These are phyloP conservation scores for Odocoileus hemionus DNA, from an alignment of 2,113 vertebrate species.

Conservation along the genomic window DNA sequence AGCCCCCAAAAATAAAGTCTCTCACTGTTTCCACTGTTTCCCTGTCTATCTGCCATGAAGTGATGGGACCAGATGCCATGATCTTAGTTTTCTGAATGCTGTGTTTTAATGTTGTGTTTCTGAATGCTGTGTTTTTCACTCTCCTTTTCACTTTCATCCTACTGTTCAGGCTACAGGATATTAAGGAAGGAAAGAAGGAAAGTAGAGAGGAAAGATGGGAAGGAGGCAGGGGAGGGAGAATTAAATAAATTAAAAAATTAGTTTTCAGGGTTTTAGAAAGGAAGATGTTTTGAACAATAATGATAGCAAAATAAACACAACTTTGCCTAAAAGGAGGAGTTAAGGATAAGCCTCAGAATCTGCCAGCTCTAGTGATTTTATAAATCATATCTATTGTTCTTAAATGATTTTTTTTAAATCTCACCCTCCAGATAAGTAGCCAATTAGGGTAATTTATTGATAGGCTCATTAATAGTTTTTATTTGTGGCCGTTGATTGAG, in stretches of 20 bases:
- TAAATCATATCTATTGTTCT: neutral
- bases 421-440: neutral
- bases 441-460: conserved; percentile 23
- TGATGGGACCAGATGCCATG: neutral
- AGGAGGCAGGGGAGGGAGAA: neutral
- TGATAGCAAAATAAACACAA: neutral
- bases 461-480: neutral
- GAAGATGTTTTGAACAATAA: neutral
- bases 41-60: neutral
- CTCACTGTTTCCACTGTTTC: neutral
- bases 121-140: neutral
- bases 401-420: neutral
- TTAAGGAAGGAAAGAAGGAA: neutral
- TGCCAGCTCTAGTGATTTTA: neutral
- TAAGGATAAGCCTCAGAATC: neutral
- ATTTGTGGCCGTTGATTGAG: neutral
- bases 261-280: neutral
- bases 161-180: neutral
- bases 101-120: neutral
- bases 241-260: neutral
- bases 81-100: neutral
- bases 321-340: neutral
- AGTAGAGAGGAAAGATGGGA: neutral
- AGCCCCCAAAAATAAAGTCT: accelerated
- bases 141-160: neutral